Evolutionary conservation across 2,888 invertebrate species (phyloP), one percentile per base, ranked within the genome.

Genomic region (Dendrolimus pini): DNA sequence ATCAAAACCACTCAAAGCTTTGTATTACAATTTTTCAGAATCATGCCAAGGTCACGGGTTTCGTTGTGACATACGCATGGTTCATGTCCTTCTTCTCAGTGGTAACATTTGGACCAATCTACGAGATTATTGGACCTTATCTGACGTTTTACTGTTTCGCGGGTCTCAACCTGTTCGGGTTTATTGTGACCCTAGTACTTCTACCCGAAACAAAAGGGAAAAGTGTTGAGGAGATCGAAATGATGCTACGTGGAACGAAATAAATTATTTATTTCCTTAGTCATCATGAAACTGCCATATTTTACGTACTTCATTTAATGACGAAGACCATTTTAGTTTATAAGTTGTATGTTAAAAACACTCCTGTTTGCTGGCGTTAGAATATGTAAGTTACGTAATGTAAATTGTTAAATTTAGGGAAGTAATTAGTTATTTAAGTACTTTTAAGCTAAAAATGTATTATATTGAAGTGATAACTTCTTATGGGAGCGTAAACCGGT

Each of bases 171-270:
- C 56, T 82, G 30, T 54, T 76, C 1, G 78, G 83, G 0, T 68
- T 74, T 7, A 47, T 82, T 58, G 74, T 80, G 52, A 70, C 76
- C 56, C 64, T 82, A 52, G 61, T 82, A 55, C 66, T 74, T 52
- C 68, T 90, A 42, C 89, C 88, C 0, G 91, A 91, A 66, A 90
- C 89, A 0, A 85, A 79, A 65, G 85, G 85, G 18, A 83, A 80
- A 65, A 78, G 74, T 56, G 70, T 83, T 10, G 79, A 83, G 56
- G 70, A 80, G 56, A 86, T 88, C 8, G 72, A 79, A 60, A 54
- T 58, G 42, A 65, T 64, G 41, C 54, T 71, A 3, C 54, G 60
- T 14, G 63, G 63, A 52, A 63, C 65, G 61, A 60, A 60, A 60
- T 42, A 13, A 14, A 47, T 47, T 7, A 12, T 30, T 30, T 30